Evolutionary conservation across 2,113 vertebrate species (phyloP).

Genomic region (Hemiscyllium ocellatum): DNA sequence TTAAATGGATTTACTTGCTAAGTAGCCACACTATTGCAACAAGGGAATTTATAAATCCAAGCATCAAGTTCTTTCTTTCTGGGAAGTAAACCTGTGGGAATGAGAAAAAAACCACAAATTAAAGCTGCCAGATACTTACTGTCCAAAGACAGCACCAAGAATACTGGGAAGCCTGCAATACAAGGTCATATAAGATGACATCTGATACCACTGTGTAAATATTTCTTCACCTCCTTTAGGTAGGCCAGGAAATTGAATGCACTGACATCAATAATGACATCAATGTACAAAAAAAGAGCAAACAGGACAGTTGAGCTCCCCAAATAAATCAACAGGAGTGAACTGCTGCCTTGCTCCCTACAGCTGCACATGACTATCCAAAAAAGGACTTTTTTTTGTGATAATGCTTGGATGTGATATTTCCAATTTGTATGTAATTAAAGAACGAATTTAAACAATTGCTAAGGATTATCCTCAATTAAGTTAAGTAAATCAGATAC

Average conservation of each 20-base stretch:
- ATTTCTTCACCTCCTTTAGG: neutral
- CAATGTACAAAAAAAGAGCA: neutral
- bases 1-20: neutral
- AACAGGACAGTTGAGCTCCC: neutral
- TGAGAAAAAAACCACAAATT: neutral
- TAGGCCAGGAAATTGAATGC: constrained; percentile 1
- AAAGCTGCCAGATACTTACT: neutral
- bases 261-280: neutral
- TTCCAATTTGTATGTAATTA: neutral
- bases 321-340: neutral
- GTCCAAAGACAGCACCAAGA: neutral
- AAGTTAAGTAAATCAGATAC: neutral
- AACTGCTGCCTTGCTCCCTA: neutral
- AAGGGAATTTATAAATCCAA: constrained; percentile 8
- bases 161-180: neutral
- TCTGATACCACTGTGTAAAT: neutral
- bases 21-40: neutral
- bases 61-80: constrained; percentile 26
- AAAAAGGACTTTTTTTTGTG: neutral
- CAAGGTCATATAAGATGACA: constrained; percentile 16
- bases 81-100: constrained; percentile 18
- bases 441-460: neutral
- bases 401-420: neutral
- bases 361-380: neutral
- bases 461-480: neutral